A percentile compares a stretch with the other conserved stretches of the same genome.
Evolutionary conservation across 64 coral and sea anemone species (phyloP).

Genomic region (Astreopora myriophthalma): DNA sequence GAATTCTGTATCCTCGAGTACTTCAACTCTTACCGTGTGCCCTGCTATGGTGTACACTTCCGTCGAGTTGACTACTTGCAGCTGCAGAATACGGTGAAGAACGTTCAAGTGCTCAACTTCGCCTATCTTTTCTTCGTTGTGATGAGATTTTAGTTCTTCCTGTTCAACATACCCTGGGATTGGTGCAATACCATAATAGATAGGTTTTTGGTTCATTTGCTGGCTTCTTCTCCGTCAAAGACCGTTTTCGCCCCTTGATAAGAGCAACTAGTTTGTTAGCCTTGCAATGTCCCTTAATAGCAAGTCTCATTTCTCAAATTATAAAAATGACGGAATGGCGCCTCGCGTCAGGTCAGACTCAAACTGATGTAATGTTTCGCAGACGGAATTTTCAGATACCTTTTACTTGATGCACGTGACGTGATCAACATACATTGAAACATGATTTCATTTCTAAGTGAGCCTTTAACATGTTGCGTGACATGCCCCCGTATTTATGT

Average conservation of each 20-base stretch:
- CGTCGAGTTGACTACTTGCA: conserved; percentile 9
- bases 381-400: not conserved
- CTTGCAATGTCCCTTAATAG: not conserved
- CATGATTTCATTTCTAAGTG: no score
- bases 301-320: not conserved
- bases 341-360: not conserved
- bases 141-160: not conserved
- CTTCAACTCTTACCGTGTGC: conserved; percentile 7
- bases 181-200: no score
- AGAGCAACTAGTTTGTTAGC: not conserved
- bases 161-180: not conserved
- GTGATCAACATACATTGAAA: no score
- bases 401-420: not conserved
- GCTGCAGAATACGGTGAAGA: conserved; percentile 29
- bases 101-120: not conserved
- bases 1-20: conserved; percentile 20
- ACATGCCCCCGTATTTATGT: no score
- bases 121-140: not conserved
- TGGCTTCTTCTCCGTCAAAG: not conserved
- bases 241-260: conserved; percentile 6
- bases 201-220: not conserved
- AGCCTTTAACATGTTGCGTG: no score
- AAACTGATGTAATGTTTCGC: not conserved
- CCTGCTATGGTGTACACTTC: conserved; percentile 21
- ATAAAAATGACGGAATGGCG: not conserved